A percentile compares a stretch with the other conserved stretches of the same genome.
Evolutionary conservation across 2,113 vertebrate genomes (phyloP).

Genomic region (Morone chrysops): DNA sequence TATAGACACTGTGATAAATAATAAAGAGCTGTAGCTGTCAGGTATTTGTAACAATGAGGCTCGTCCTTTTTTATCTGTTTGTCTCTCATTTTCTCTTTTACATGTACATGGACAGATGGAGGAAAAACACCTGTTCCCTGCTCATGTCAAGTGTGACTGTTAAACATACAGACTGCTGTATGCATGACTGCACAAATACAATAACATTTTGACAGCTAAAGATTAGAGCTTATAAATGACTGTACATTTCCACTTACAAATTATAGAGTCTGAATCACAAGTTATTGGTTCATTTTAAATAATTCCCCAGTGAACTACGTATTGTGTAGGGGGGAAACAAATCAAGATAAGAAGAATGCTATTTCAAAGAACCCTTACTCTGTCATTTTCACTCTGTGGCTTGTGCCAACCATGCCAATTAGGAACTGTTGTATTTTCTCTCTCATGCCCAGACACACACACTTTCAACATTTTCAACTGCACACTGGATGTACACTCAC

Average conservation of each 20-base stretch:
- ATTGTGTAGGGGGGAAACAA: neutral
- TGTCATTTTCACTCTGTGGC: neutral
- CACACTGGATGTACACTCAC: constrained; percentile 20
- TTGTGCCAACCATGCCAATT: constrained; percentile 20
- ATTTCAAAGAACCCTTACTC: neutral
- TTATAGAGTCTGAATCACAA: neutral
- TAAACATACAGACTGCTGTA: neutral
- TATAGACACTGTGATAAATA: neutral
- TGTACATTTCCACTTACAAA: neutral
- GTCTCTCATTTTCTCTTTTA: neutral
- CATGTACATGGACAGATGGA: neutral
- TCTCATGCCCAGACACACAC: constrained; percentile 9
- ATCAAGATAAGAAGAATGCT: neutral
- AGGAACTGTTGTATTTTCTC: neutral
- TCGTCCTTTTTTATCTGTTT: neutral
- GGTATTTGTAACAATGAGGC: neutral
- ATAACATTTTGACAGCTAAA: neutral
- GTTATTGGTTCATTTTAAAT: neutral
- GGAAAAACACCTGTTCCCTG: constrained; percentile 2
- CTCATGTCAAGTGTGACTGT: constrained; percentile 15
- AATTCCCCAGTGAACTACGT: neutral
- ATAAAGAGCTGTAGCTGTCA: constrained; percentile 2
- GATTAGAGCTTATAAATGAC: neutral
- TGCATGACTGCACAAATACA: neutral
- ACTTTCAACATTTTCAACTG: constrained; percentile 11